Percentiles rank a stretch among this genome's conserved stretches.
These are phyloP conservation scores for Theocolax elegans DNA, from an alignment of 1,140 invertebrate genomes.

Conservation along the genomic window DNA sequence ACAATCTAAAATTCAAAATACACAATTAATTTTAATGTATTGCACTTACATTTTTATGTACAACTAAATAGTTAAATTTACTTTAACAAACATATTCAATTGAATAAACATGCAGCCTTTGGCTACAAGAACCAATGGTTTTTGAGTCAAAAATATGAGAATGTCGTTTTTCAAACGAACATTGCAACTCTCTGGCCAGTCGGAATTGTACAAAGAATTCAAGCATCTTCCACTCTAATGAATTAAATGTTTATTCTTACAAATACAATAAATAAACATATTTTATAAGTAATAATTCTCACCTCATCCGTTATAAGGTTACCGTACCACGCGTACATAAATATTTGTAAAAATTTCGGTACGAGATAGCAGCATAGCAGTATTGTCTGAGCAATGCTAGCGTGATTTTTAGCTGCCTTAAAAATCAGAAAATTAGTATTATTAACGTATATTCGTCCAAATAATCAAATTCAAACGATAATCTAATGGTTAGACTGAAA, in stretches of 20 bases:
- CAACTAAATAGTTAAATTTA: no score
- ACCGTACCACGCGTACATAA: conserved; percentile 17
- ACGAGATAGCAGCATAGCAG: not conserved
- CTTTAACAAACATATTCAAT: conserved; percentile 7
- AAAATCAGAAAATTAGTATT: no score
- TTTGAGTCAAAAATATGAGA: conserved; percentile 22
- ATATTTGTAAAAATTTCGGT: conserved; percentile 3
- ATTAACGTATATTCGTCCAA: no score
- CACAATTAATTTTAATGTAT: no score
- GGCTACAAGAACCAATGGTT: conserved; percentile 28
- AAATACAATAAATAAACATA: no score
- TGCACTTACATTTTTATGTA: no score
- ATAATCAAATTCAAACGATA: no score
- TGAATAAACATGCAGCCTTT: not conserved
- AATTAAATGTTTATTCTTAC: no score
- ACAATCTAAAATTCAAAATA: not conserved
- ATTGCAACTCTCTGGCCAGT: not conserved
- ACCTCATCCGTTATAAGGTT: conserved; percentile 20
- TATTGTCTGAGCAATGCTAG: not conserved
- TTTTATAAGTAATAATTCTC: no score
- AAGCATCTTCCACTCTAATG: not conserved
- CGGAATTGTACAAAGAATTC: not conserved
- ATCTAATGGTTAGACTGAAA: no score
- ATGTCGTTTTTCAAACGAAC: conserved; percentile 26
- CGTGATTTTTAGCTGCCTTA: no score